Evolutionary conservation across 2,888 invertebrate species (phyloP).

Genomic region (Venustoraphidia nigricollis): DNA sequence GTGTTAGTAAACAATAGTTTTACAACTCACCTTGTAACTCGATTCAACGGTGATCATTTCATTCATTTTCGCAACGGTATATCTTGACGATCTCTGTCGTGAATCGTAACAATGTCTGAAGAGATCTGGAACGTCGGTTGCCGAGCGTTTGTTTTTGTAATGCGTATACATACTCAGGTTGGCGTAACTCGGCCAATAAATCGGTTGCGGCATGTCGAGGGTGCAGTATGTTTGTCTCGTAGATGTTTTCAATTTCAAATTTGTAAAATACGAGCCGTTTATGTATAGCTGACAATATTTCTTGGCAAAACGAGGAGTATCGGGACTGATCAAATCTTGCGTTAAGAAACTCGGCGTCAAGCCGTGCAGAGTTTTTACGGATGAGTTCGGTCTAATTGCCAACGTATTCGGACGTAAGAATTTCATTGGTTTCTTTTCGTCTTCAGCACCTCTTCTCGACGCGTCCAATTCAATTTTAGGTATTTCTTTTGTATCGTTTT

Average conservation of each 20-base stretch:
- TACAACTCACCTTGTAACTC: slow-evolving; percentile 27
- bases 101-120: slow-evolving; percentile 50
- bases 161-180: slow-evolving; percentile 95
- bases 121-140: slow-evolving; percentile 21
- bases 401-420: slow-evolving; percentile 70
- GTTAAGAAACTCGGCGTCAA: slow-evolving; percentile 71
- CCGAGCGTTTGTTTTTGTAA: slow-evolving; percentile 43
- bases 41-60: slow-evolving; percentile 24
- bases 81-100: slow-evolving; percentile 48
- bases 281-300: slow-evolving; percentile 78
- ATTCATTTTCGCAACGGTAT: slow-evolving; percentile 42
- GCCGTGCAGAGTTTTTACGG: slow-evolving; percentile 66
- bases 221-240: slow-evolving; percentile 87
- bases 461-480: slow-evolving; percentile 18
- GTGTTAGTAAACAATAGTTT: slow-evolving; percentile 1
- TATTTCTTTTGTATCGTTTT: slow-evolving; percentile 5
- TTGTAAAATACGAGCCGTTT: slow-evolving; percentile 85
- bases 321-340: slow-evolving; percentile 73
- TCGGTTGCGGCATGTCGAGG: slow-evolving; percentile 84
- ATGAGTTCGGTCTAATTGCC: slow-evolving; percentile 69
- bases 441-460: slow-evolving; percentile 26
- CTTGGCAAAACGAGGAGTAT: slow-evolving; percentile 80
- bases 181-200: slow-evolving; percentile 80
- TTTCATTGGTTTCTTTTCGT: slow-evolving; percentile 39
- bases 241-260: slow-evolving; percentile 78